Percentiles rank a stretch among this genome's conserved stretches.
Conservation (phyloP, 2,113 vertebrate genomes). For the Anser brachyrhynchus region DNA sequence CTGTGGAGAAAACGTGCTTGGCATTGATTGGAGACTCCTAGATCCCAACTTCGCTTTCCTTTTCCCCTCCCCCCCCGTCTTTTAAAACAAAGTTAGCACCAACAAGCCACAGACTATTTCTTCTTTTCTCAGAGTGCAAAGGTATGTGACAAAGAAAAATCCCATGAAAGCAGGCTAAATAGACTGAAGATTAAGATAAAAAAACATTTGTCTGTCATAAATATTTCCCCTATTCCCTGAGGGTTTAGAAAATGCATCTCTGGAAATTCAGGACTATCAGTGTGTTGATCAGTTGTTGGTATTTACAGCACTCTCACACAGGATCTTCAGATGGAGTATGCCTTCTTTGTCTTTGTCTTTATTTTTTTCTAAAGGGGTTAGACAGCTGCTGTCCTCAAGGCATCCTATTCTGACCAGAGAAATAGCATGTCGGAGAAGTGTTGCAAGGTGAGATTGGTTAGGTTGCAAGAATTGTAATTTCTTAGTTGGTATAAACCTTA, state of each 20-base stretch:
- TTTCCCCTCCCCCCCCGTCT: neutral
- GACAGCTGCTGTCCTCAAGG: constrained; percentile 39
- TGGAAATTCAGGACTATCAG: neutral
- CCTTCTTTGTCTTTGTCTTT: neutral
- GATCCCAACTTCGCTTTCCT: neutral
- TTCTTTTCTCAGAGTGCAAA: neutral
- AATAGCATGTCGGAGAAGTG: constrained; percentile 11
- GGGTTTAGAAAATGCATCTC: constrained; percentile 4
- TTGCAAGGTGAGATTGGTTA: constrained; percentile 16
- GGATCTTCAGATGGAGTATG: neutral
- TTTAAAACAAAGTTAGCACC: neutral
- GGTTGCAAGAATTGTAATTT: neutral
- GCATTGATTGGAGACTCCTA: neutral
- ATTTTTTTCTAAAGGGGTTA: neutral
- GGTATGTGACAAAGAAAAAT: constrained; percentile 28
- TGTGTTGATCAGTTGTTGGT: constrained; percentile 36
- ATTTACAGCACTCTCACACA: constrained; percentile 41
- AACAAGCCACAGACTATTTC: neutral
- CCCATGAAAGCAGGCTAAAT: neutral
- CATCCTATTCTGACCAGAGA: neutral
- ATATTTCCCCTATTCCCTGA: constrained; percentile 46
- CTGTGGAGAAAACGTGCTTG: neutral
- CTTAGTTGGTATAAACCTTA: neutral
- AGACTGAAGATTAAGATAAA: constrained; percentile 50
- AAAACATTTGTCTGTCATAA: constrained; percentile 12